Base-by-base conservation (phyloP, 2,888 invertebrate species). In the Drosophila maculinotata region DNA sequence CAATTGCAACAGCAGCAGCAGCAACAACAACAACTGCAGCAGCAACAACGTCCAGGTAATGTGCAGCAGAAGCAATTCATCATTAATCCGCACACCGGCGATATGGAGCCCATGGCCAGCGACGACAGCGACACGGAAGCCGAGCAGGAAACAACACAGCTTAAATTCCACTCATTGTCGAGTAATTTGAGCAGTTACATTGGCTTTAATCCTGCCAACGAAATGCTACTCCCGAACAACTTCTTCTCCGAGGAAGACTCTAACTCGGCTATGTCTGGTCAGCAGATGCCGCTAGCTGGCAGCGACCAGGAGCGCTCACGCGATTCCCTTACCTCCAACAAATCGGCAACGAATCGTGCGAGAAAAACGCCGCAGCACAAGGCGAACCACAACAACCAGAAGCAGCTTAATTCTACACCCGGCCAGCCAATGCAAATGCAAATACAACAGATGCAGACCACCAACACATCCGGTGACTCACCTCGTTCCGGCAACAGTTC, bases 61-160 rank as follows among this genome's bases (percentile, higher is more conserved):
- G 49, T 76, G 53, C 66, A 71, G 2, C 90, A 94, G 94, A 85
- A 90, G 48, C 96, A 96, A 92, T 96, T 96, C 93, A 94, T 97
- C 39, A 97, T 97, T 79, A 98, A 97, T 92, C 97, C 97, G 0
- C 93, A 97, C 68, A 97, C 97, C 71, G 96, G 97, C 35, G 95
- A 96, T 89, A 93, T 97, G 87, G 97, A 97, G 86, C 94, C 95
- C 2, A 95, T 96, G 92, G 95, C 95, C 25, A 94, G 93, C 79
- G 94, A 94, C 70, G 94, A 94, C 65, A 94, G 93, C 67, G 93
- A 93, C 69, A 94, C 94, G 0, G 95, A 95, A 76, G 93, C 93
- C 30, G 90, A 90, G n/a, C 92, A 90, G 31, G 91, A 93, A 49
- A 90, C 90, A 5, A 49, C 77, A 0, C 87, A 85, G 10, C 73